These are phyloP conservation scores for Papilio dardanus DNA, from an alignment of 1,140 invertebrate genomes.

Conservation along the genomic window DNA sequence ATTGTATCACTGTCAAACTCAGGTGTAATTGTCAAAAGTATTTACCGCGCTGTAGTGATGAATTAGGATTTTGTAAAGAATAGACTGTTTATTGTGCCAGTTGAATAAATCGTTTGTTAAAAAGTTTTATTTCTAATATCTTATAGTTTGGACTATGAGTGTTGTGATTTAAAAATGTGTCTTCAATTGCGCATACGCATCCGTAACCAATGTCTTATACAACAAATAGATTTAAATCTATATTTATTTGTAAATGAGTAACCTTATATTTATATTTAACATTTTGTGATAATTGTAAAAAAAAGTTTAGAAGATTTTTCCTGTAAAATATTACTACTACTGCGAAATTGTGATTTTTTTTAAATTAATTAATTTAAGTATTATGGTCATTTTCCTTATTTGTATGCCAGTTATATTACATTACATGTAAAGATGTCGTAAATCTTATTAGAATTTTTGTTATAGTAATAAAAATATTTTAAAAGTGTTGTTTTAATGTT, in stretches of 20 bases:
- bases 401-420: background rate
- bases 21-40: constrained; percentile 21
- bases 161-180: background rate
- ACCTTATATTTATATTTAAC: background rate
- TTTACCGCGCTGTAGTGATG: constrained; percentile 7
- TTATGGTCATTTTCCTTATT: too few species aligned
- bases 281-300: background rate
- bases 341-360: too few species aligned
- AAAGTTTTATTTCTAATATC: background rate
- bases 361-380: too few species aligned
- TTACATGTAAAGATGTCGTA: background rate
- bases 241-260: background rate
- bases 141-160: background rate
- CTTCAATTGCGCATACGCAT: constrained; percentile 1
- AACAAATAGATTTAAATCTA: constrained; percentile 4
- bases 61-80: background rate
- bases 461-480: constrained; percentile 6
- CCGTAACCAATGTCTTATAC: background rate
- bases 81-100: background rate
- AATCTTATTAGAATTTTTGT: background rate
- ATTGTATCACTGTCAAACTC: constrained; percentile 6
- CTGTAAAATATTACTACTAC: too few species aligned
- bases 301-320: background rate
- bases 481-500: constrained; percentile 23
- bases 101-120: background rate